These are phyloP conservation scores for Mythimna impura DNA, from an alignment of 2,888 invertebrate species.

Conservation along the genomic window DNA sequence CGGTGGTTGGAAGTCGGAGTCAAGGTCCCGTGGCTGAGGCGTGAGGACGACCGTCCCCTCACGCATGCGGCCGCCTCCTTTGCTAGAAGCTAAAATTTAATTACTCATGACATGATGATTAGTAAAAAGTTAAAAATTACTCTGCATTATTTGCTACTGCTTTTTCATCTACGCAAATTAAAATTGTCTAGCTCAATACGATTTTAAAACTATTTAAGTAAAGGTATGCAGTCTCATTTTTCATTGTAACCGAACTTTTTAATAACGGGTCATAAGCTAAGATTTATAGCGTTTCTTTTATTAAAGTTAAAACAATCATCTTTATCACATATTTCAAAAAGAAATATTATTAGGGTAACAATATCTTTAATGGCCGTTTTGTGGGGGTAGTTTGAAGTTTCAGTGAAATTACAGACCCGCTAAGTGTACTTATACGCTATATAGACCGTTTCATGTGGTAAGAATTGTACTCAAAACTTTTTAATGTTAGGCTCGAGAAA, in stretches of 20 bases:
- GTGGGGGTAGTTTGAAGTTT: constrained; percentile 40
- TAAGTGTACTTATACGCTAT: constrained; percentile 15
- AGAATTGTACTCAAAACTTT: constrained; percentile 42
- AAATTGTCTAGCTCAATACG: too few relatives aligned
- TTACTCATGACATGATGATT: too few relatives aligned
- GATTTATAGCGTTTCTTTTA: constrained; percentile 30
- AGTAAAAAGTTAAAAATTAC: too few relatives aligned
- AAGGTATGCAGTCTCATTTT: neutral
- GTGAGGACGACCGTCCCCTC: too few relatives aligned
- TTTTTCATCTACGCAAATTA: too few relatives aligned
- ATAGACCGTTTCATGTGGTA: constrained; percentile 9
- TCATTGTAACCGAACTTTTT: constrained; percentile 18
- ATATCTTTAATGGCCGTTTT: constrained; percentile 41
- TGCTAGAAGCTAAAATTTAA: too few relatives aligned
- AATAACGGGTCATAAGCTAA: neutral
- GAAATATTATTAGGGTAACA: constrained; percentile 43
- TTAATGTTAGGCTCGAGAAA: constrained; percentile 20
- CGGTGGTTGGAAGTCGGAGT: too few relatives aligned
- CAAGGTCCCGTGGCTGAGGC: too few relatives aligned
- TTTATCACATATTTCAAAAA: constrained; percentile 31
- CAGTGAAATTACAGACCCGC: constrained; percentile 38
- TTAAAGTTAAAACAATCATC: constrained; percentile 43
- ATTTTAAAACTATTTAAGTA: too few relatives aligned
- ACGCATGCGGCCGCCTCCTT: too few relatives aligned
- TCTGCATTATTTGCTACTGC: too few relatives aligned